Evolutionary conservation across 2,113 vertebrate genomes (phyloP), one percentile per base, ranked within the genome.

Genomic region (Platysteira castanea): DNA sequence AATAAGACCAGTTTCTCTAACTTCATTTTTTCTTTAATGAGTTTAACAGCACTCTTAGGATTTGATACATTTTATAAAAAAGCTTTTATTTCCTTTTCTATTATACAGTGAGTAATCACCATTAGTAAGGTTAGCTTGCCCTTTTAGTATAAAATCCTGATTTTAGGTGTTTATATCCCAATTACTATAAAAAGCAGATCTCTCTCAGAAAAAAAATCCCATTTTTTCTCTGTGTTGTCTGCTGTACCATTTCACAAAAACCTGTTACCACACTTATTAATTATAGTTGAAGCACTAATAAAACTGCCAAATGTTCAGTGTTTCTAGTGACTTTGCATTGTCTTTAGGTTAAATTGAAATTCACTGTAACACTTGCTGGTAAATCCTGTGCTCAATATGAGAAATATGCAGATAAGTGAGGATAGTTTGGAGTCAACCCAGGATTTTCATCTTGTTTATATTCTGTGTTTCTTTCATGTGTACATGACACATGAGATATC

Each of bases 1-100:
- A 98, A 98, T 98, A 98, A 98, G 98, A 98, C 97, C 97, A 96
- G 98, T 98, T 98, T 98, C 98, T 98, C 97, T 98, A 98, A 98
- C 98, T 98, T 98, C 98, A 98, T 98, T 98, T 98, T 97, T 98
- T 97, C 98, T 98, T 98, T 98, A 98, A 98, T 98, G 98, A 98
- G 98, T 98, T 98, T 98, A 98, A 98, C 97, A 97, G 97, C 97
- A 98, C 98, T 98, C 98, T 97, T 97, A 98, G 98, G 98, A 98
- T 98, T 98, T 98, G 97, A 97, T 97, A 98, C 97, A 94, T 98
- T 98, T 98, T 98, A 97, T 96, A 97, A 98, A 98, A 98, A 97
- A 84, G 91, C 96, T 98, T 98, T 98, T 98, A 98, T 98, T 98
- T 98, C 98, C 97, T 97, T 97, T 98, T 97, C 96, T 98, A 96